Evolutionary conservation across 2,888 invertebrate genomes (phyloP).

Genomic region (Drepanosiphum platanoidis): DNA sequence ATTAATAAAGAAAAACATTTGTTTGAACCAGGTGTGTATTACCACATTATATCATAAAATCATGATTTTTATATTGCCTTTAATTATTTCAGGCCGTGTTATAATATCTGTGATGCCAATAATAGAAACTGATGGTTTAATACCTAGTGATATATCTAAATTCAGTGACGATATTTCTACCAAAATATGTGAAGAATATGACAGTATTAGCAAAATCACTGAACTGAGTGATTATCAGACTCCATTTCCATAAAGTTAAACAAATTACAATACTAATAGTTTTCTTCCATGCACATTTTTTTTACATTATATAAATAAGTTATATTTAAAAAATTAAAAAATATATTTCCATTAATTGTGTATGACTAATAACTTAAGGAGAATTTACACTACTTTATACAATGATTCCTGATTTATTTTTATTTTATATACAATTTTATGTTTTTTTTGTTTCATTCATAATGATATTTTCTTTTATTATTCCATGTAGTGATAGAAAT

Average conservation of each 20-base stretch:
- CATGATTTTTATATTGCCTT: neutral
- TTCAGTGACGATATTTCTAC: conserved; percentile 1
- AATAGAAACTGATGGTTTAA: conserved; percentile 47
- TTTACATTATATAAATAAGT: neutral
- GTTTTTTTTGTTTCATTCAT: conserved; percentile 26
- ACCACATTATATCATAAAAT: neutral
- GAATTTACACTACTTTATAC: conserved; percentile 25
- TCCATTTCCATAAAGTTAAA: conserved; percentile 18
- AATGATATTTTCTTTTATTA: neutral
- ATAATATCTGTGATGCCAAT: conserved; percentile 56
- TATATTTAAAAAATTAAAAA: conserved; percentile 6
- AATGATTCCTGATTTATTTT: conserved; percentile 35
- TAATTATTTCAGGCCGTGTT: conserved; percentile 36
- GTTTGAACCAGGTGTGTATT: conserved; percentile 48
- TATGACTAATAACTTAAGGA: neutral
- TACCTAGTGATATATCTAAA: conserved; percentile 11
- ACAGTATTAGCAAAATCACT: conserved; percentile 50
- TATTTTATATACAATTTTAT: neutral
- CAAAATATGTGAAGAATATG: conserved; percentile 45
- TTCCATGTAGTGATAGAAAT: neutral
- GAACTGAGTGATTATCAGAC: conserved; percentile 54
- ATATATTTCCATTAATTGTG: neutral
- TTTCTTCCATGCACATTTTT: conserved; percentile 46
- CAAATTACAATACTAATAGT: neutral
- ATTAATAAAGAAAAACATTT: conserved; percentile 49